Evolutionary conservation across 2,888 invertebrate genomes (phyloP).

Genomic region (Rhingia campestris): DNA sequence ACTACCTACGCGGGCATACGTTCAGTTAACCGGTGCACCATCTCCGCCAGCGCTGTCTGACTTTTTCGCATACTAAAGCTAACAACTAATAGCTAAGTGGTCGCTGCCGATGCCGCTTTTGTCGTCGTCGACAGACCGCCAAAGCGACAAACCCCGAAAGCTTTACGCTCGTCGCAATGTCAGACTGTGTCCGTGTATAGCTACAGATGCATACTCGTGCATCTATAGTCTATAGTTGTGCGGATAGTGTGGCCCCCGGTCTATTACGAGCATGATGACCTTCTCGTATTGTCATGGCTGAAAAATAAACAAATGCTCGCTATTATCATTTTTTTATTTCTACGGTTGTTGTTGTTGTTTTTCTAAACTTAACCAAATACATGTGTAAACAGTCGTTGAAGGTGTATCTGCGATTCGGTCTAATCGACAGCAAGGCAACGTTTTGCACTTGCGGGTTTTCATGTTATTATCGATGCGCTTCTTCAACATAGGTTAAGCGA

Average conservation of each 20-base stretch:
- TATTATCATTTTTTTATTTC: slow-evolving; percentile 33
- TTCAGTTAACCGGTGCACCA: slow-evolving; percentile 17
- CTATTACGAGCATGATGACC: slow-evolving; percentile 79
- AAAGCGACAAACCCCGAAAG: slow-evolving; percentile 39
- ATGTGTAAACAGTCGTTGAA: background rate
- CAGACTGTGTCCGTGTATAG: slow-evolving; percentile 16
- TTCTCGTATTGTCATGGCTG: slow-evolving; percentile 83
- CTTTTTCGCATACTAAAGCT: slow-evolving; percentile 67
- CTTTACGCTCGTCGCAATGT: slow-evolving; percentile 12
- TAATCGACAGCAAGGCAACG: slow-evolving; percentile 70
- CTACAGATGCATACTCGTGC: background rate
- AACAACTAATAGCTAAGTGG: slow-evolving; percentile 4
- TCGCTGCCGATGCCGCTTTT: background rate
- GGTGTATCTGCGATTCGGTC: slow-evolving; percentile 43
- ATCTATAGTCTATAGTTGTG: slow-evolving; percentile 23
- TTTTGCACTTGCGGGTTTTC: slow-evolving; percentile 72
- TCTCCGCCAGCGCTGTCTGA: slow-evolving; percentile 31
- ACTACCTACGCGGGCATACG: slow-evolving; percentile 11
- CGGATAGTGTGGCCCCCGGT: slow-evolving; percentile 65
- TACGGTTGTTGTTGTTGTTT: background rate
- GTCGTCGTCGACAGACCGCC: slow-evolving; percentile 10
- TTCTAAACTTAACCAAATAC: slow-evolving; percentile 13
- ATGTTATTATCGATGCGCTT: slow-evolving; percentile 51
- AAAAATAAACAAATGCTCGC: slow-evolving; percentile 75
- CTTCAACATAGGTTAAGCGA: background rate